Conservation (phyloP, 2,888 invertebrate genomes). For the Cenopis cana region DNA sequence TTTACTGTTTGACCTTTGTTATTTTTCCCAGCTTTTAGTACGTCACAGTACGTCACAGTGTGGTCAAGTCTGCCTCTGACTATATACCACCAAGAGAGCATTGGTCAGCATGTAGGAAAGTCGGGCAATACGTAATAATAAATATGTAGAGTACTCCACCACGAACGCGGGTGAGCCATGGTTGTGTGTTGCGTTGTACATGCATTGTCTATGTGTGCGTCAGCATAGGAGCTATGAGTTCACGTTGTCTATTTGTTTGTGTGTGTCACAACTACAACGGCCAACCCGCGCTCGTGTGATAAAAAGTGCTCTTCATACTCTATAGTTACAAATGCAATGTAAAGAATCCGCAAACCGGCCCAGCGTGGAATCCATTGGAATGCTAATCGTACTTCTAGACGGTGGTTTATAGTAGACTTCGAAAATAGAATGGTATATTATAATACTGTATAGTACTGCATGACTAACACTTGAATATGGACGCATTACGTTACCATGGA, state of each 20-base stretch:
- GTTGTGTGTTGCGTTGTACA: no score
- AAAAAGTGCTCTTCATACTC: no score
- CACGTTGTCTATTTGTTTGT: no score
- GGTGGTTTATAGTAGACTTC: neutral
- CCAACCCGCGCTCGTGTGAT: no score
- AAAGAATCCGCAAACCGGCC: neutral
- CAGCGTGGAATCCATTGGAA: neutral
- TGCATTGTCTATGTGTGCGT: no score
- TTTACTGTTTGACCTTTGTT: slow-evolving; percentile 12
- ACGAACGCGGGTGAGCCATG: no score
- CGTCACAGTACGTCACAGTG: slow-evolving; percentile 16
- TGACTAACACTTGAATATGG: slow-evolving; percentile 1
- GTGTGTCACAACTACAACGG: no score
- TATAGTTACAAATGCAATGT: neutral
- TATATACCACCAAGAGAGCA: neutral
- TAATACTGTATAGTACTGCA: neutral
- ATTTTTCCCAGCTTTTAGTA: slow-evolving; percentile 20
- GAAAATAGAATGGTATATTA: slow-evolving; percentile 20
- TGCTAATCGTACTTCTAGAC: slow-evolving; percentile 9
- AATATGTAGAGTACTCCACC: no score
- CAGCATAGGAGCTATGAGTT: no score
- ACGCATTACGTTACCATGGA: slow-evolving; percentile 8
- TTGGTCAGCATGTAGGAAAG: neutral
- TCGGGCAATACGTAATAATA: neutral
- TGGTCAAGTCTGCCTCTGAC: slow-evolving; percentile 4